Conservation (phyloP, 1,140 invertebrate genomes). For the Frieseomelitta varia region DNA sequence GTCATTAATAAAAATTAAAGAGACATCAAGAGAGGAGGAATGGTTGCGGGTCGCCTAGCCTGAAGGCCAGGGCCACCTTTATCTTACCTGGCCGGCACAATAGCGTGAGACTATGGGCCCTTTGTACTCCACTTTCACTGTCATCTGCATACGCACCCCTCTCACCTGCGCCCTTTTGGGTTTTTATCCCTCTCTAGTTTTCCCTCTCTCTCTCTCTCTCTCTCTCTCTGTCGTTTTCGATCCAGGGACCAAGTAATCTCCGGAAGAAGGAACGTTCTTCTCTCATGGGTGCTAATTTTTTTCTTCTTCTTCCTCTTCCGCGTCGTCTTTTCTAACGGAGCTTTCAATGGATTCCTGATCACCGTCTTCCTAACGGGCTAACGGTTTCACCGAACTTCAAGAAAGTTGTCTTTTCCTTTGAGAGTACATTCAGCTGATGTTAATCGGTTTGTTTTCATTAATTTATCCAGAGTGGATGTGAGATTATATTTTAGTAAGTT, state of each 20-base stretch:
- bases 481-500: too few species aligned
- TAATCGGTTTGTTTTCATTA: background rate
- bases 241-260: slow-evolving; percentile 40
- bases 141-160: slow-evolving; percentile 78
- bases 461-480: background rate
- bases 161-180: slow-evolving; percentile 17
- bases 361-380: slow-evolving; percentile 41
- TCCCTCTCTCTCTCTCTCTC: background rate
- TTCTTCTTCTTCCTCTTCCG: background rate
- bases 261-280: slow-evolving; percentile 49
- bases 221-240: background rate
- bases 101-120: slow-evolving; percentile 82
- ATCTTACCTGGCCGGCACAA: slow-evolving; percentile 81
- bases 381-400: background rate
- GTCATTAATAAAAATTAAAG: slow-evolving; percentile 84
- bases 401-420: slow-evolving; percentile 27
- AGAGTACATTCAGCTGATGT: background rate
- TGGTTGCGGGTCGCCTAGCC: slow-evolving; percentile 22
- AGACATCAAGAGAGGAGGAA: slow-evolving; percentile 75
- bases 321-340: slow-evolving; percentile 39
- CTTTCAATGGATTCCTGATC: slow-evolving; percentile 45
- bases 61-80: slow-evolving; percentile 74
- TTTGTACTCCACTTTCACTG: slow-evolving; percentile 78
- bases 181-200: slow-evolving; percentile 1
- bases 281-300: slow-evolving; percentile 51